Evolutionary conservation across 2,888 invertebrate genomes (phyloP), one percentile per base, ranked within the genome.

Genomic region (Leptinotarsa haldemani): DNA sequence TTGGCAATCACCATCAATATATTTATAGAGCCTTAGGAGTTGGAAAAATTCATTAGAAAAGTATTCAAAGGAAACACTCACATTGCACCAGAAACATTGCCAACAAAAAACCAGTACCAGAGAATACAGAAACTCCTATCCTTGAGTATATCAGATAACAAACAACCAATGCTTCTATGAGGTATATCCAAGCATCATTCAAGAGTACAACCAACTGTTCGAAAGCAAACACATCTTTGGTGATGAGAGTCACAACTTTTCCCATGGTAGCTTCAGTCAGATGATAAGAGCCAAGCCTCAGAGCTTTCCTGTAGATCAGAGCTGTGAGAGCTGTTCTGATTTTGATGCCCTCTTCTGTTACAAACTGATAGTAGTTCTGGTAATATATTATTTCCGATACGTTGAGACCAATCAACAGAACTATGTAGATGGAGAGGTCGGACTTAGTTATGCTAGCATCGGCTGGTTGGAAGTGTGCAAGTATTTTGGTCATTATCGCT

Each of bases 141-240:
- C 89, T 83, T 20, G 76, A 75, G 81, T 93, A 95, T 90, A 96
- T 93, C 72, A 97, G 91, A 84, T 91, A 93, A 2, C 95, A 92
- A 75, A 96, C 93, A 77, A 95, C 91, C 67, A 93, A 86, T 0
- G 96, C 94, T 82, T 97, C 94, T 25, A 96, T 84, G 0, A 97
- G 95, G 0, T 96, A 97, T 74, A 97, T 93, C 96, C 97, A 97
- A 48, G 97, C 89, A 85, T 96, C 97, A 87, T 97, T 97, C 3
- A 97, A 86, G 85, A 97, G 97, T 79, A 95, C 92, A 58, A 96
- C 90, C 12, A 95, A 94, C 82, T 94, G 90, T 85, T 98, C 97
- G 86, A 98, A 97, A 69, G 96, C 91, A 81, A 94, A 93, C 78
- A 97, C 95, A 86, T 99, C 98, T 85, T 97, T 98, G 1, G 97